Evolutionary conservation across 30 jellyfish, hydroid and myxozoan genomes (phyloP).

Genomic region (Pseudorhiza aurosa): DNA sequence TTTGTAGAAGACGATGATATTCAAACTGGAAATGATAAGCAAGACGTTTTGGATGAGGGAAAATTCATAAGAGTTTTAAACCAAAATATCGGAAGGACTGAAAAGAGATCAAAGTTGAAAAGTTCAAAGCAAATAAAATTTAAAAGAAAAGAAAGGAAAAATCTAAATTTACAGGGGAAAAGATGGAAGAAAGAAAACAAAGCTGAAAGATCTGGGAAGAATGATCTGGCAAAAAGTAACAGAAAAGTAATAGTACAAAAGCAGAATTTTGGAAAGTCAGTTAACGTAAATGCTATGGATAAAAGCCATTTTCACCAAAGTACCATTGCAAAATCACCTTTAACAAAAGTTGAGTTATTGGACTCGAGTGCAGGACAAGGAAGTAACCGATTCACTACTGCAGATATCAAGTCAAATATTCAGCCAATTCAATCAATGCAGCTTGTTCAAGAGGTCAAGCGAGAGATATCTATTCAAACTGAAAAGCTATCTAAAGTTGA

Average conservation of each 20-base stretch:
- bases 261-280: background rate
- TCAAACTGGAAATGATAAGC: background rate
- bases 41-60: background rate
- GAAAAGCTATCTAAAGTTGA: background rate
- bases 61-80: background rate
- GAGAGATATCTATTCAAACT: background rate
- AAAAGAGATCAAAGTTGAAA: background rate
- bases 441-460: background rate
- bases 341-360: conserved; percentile 8
- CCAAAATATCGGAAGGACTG: background rate
- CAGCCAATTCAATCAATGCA: background rate
- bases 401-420: conserved; percentile 37
- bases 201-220: background rate
- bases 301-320: background rate
- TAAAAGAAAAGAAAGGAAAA: background rate
- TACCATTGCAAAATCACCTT: background rate
- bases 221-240: background rate
- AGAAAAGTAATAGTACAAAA: background rate
- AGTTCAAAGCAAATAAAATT: background rate
- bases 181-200: background rate
- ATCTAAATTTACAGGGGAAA: background rate
- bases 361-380: conserved; percentile 68
- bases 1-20: conserved; percentile 82
- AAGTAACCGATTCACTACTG: conserved; percentile 34
- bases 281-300: background rate